phyloP scores from a whole-genome alignment of 2,888 invertebrate species.

The Mesochorus sp. region DNA sequence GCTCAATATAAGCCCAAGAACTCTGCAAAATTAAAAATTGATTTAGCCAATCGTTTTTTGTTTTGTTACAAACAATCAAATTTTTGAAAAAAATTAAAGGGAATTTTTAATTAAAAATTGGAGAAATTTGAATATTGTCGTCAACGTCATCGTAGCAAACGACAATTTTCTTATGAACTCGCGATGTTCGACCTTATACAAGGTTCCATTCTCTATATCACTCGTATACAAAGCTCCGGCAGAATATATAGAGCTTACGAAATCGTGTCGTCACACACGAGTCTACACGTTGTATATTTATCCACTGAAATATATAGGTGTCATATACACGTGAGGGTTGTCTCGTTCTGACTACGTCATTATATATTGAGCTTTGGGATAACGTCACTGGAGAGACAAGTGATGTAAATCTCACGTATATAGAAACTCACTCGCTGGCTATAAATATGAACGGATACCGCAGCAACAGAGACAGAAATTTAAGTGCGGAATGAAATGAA shows the following conservation, averaged over 20 bases:
- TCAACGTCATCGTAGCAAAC: neutral
- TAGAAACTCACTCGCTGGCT: neutral
- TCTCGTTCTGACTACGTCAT: conserved; percentile 11
- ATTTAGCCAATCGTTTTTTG: no score
- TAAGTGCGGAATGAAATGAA: no score
- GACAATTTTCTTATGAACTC: conserved; percentile 19
- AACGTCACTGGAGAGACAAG: neutral
- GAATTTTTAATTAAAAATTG: no score
- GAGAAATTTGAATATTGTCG: neutral
- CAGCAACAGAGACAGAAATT: neutral
- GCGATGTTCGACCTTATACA: conserved; percentile 9
- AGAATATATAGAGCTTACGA: neutral
- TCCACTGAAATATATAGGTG: neutral
- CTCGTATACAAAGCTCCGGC: neutral
- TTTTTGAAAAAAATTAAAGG: no score
- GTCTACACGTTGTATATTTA: neutral
- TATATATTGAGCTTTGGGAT: conserved; percentile 8
- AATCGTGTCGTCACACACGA: neutral
- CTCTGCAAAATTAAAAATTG: no score
- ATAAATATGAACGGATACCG: neutral
- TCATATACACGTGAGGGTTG: conserved; percentile 9
- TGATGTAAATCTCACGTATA: neutral
- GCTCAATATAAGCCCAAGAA: no score
- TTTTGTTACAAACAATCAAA: neutral
- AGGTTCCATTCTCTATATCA: neutral